Evolutionary conservation across 2,797 vertebrate species (phyloP).

Genomic region (Gambelia wislizenii): DNA sequence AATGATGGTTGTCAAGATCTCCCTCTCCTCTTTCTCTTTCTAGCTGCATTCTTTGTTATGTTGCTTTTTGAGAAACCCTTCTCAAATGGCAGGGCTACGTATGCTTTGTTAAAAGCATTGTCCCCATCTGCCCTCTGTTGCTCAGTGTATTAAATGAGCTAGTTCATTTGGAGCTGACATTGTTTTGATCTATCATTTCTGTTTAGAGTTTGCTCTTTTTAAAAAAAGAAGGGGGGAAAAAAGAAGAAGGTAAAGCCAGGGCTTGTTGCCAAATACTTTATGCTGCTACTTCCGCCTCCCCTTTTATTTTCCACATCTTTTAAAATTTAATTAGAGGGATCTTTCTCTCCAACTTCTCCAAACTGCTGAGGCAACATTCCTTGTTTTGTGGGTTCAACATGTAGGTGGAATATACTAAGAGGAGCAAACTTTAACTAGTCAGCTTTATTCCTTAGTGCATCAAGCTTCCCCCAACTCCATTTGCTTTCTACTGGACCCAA

Average conservation of each 20-base stretch:
- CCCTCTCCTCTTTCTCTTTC: background rate
- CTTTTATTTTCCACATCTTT: background rate
- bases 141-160: constrained; percentile 29
- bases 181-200: constrained; percentile 10
- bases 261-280: background rate
- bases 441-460: background rate
- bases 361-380: background rate
- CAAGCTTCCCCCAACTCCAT: background rate
- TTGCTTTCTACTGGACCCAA: background rate
- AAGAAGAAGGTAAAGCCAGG: background rate
- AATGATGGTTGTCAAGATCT: background rate
- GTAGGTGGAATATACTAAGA: no score
- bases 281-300: background rate
- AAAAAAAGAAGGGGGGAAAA: no score
- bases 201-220: background rate
- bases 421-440: no score
- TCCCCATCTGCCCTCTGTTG: constrained; percentile 45
- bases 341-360: background rate
- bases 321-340: background rate
- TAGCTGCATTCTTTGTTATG: constrained; percentile 8
- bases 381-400: no score
- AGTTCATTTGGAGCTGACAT: constrained; percentile 12
- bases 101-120: constrained; percentile 13
- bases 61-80: constrained; percentile 28
- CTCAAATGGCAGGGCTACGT: constrained; percentile 1